Conservation (phyloP, 2,113 vertebrate species). For the Prionailurus viverrinus region DNA sequence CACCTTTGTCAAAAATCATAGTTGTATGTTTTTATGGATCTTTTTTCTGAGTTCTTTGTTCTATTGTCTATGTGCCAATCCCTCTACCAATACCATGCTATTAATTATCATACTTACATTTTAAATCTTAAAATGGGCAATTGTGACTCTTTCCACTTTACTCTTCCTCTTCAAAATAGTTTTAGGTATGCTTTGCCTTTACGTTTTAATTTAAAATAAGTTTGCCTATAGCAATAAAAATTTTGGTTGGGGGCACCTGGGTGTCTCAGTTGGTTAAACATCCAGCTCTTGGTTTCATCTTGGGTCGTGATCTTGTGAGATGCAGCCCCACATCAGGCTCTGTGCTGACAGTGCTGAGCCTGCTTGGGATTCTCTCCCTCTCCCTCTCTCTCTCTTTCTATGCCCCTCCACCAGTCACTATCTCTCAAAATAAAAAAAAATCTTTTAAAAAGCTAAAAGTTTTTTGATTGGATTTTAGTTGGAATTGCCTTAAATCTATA, state of each 20-base stretch:
- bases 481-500: background rate
- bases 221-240: background rate
- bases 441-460: too few relatives aligned
- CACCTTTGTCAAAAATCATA: background rate
- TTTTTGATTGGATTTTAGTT: background rate
- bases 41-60: background rate
- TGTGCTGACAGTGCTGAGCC: too few relatives aligned
- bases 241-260: background rate
- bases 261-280: too few relatives aligned
- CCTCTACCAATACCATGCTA: background rate
- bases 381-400: too few relatives aligned
- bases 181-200: background rate
- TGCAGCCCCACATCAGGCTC: too few relatives aligned
- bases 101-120: background rate
- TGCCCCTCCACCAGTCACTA: too few relatives aligned
- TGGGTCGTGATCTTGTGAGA: too few relatives aligned
- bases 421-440: too few relatives aligned
- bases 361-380: too few relatives aligned
- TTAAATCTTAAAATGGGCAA: background rate
- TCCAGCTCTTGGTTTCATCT: too few relatives aligned
- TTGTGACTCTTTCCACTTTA: background rate
- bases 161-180: background rate
- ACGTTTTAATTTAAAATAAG: background rate
- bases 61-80: background rate
- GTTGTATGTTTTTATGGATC: background rate